Conservation (phyloP, 2,113 vertebrate genomes). For the Eulacestoma nigropectus region DNA sequence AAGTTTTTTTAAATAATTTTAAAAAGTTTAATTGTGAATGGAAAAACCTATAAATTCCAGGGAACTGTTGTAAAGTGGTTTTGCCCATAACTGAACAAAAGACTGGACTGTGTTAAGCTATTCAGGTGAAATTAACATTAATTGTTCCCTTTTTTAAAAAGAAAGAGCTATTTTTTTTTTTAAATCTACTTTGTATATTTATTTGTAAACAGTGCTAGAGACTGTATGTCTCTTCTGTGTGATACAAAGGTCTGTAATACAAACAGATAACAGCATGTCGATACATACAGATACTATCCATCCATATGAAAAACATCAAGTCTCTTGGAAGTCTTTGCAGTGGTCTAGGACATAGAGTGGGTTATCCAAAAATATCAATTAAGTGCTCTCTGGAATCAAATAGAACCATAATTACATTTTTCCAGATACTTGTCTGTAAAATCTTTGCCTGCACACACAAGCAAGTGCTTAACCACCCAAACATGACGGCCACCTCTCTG, state of each 20-base stretch:
- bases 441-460: neutral
- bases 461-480: neutral
- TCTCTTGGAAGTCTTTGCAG: neutral
- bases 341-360: neutral
- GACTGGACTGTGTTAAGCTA: neutral
- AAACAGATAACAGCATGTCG: neutral
- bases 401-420: neutral
- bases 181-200: neutral
- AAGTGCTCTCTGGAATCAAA: neutral
- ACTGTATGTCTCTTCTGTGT: neutral
- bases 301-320: neutral
- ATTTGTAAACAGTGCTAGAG: neutral
- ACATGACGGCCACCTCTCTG: neutral
- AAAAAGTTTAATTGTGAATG: conserved; percentile 35
- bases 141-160: neutral
- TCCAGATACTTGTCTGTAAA: neutral
- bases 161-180: neutral
- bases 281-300: neutral
- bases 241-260: neutral
- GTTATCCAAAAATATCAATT: neutral
- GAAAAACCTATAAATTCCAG: conserved; percentile 62
- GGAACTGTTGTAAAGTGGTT: conserved; percentile 38
- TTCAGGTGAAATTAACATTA: neutral
- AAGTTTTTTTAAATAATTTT: neutral
- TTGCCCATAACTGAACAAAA: conserved; percentile 34